A percentile compares a stretch with the other conserved stretches of the same genome.
phyloP scores from a whole-genome alignment of 2,797 vertebrate genomes.

The Agapornis canus region DNA sequence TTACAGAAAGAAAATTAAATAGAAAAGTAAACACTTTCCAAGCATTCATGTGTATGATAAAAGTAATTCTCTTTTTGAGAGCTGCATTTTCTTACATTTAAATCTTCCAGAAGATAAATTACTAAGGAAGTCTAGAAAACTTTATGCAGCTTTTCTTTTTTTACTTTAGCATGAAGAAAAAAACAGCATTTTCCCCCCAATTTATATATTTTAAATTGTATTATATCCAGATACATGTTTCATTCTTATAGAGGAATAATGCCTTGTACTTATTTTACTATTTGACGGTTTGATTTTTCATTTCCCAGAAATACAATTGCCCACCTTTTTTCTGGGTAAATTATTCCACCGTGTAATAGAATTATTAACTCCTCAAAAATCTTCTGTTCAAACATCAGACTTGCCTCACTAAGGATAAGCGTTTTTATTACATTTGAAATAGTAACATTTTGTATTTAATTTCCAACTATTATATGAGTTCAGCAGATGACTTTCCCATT shows the following conservation, averaged over 20 bases:
- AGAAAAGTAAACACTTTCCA: not conserved
- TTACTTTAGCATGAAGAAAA: not conserved
- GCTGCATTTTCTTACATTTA: not conserved
- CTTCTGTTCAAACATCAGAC: conserved; percentile 19
- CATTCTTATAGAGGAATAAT: not conserved
- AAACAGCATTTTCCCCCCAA: not conserved
- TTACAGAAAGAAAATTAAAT: conserved; percentile 10
- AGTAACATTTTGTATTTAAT: conserved; percentile 19
- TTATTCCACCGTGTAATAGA: not conserved
- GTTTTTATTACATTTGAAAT: not conserved
- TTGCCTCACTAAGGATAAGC: not conserved
- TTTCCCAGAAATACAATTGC: not conserved
- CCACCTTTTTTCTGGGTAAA: conserved; percentile 1
- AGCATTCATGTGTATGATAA: not conserved
- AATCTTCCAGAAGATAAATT: not conserved
- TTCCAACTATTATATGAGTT: not conserved
- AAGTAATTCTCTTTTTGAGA: not conserved
- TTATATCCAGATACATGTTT: not conserved
- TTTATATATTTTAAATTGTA: not conserved
- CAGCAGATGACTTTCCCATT: not conserved
- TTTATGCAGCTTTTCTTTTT: not conserved
- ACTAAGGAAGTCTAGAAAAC: not conserved
- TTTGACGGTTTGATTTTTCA: not conserved
- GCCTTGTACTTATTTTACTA: not conserved
- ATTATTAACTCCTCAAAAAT: conserved; percentile 50